phyloP scores from a whole-genome alignment of 2,113 vertebrate species.

The Entelurus aequoreus region DNA sequence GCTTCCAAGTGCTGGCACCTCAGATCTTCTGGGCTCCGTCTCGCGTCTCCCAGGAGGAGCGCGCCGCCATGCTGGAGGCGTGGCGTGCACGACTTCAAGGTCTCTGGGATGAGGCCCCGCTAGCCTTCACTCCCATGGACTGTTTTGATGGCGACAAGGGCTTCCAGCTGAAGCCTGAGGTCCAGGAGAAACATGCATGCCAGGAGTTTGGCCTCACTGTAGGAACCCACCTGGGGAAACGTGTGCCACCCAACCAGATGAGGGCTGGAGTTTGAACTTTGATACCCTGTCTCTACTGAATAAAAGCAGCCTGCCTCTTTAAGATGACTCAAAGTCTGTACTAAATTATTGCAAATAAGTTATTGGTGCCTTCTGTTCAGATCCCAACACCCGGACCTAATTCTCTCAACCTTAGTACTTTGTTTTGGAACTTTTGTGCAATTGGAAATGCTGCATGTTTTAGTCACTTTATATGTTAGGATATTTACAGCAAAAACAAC shows the following conservation, averaged over 20 bases:
- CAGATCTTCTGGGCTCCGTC: conserved; percentile 74
- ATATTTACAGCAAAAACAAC: too few relatives aligned
- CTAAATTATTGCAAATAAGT: too few relatives aligned
- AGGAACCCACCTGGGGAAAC: conserved; percentile 71
- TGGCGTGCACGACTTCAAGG: conserved; percentile 51
- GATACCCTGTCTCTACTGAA: too few relatives aligned
- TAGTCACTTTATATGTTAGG: too few relatives aligned
- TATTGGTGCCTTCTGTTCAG: too few relatives aligned
- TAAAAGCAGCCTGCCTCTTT: too few relatives aligned
- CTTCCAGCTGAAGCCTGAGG: conserved; percentile 66
- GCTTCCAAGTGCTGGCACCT: conserved; percentile 80
- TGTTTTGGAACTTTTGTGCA: too few relatives aligned
- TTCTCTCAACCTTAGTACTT: too few relatives aligned
- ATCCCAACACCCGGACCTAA: too few relatives aligned
- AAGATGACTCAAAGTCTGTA: too few relatives aligned
- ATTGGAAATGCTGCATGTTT: too few relatives aligned
- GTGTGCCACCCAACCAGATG: conserved; percentile 68
- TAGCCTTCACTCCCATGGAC: conserved; percentile 62
- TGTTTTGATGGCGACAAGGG: conserved; percentile 69
- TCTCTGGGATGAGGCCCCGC: conserved; percentile 38
- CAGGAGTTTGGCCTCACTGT: conserved; percentile 67
- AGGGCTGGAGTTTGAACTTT: conserved; percentile 44
- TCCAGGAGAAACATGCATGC: conserved; percentile 51
- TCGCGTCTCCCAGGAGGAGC: conserved; percentile 33
- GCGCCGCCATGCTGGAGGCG: conserved; percentile 51